Conservation (phyloP, 2,797 vertebrate species). For the Clarias fuscus region DNA sequence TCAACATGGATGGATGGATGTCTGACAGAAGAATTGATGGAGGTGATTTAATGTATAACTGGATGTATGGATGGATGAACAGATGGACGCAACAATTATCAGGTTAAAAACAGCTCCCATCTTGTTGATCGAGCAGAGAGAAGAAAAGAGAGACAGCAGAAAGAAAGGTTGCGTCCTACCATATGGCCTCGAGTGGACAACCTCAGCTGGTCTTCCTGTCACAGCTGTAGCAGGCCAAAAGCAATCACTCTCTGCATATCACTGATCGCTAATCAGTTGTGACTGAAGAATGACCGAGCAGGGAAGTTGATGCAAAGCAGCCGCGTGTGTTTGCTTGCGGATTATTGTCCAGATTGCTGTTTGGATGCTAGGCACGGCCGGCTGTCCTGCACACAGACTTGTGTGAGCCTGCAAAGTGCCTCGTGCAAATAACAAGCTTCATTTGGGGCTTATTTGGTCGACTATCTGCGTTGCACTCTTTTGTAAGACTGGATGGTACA, state of each 20-base stretch:
- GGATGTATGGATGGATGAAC: too few species aligned
- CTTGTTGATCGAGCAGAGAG: background rate
- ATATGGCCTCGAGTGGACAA: slow-evolving; percentile 26
- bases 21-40: too few species aligned
- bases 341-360: slow-evolving; percentile 28
- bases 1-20: too few species aligned
- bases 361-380: slow-evolving; percentile 10
- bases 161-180: slow-evolving; percentile 13
- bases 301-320: slow-evolving; percentile 21
- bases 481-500: background rate
- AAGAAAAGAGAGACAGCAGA: background rate
- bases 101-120: background rate
- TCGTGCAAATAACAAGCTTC: slow-evolving; percentile 16
- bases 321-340: slow-evolving; percentile 31
- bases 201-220: slow-evolving; percentile 39
- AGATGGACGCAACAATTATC: background rate
- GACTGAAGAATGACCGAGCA: slow-evolving; percentile 40
- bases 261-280: slow-evolving; percentile 39
- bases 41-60: background rate
- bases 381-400: slow-evolving; percentile 8
- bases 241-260: slow-evolving; percentile 48
- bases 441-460: background rate
- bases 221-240: slow-evolving; percentile 49
- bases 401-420: background rate
- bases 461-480: background rate